Base-by-base conservation (phyloP, 2,797 vertebrate genomes). In the Oryzias sinensis region DNA sequence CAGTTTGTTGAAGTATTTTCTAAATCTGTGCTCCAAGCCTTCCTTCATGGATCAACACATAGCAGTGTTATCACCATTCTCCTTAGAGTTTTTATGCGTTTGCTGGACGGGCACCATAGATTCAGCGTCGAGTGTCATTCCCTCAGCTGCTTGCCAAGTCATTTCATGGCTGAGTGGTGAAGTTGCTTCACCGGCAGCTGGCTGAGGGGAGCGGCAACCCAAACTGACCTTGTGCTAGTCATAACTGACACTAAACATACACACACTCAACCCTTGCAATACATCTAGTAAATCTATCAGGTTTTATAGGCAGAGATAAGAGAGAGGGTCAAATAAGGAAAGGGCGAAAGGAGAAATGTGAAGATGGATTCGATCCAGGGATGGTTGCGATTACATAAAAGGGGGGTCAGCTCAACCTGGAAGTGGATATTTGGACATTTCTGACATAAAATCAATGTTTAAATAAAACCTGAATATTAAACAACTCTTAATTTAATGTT, bases 101-200 rank as follows among this genome's bases (percentile, higher is more conserved):
- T 40, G 41, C 61, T 79, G 70, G 88, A 80, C 68, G 84, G 85
- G 87, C 85, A 81, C 86, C 88, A 88, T 86, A 84, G 88, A 85
- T 70, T 86, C 86, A 76, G 67, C 81, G 85, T 78, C 73, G 84
- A 83, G 87, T 66, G 83, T 65, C 50, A 56, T 81, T 87, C 72
- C 70, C 72, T 53, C 68, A 83, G 80, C 71, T 59, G 81, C 82
- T 76, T 88, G 89, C 89, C 89, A 91, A 90, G 87, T 90, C 89
- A 91, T 91, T 91, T 91, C 89, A 91, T 87, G 89, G 85, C 86
- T 88, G 84, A 89, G 82, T 82, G 88, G 83, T 71, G 64, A 84
- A 88, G 86, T 85, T 84, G 85, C 88, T 86, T 85, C 63, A 56
- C 75, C 65, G 82, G 88, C 89, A 91, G 88, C 88, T 91, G 89